A percentile compares a stretch with the other conserved stretches of the same genome.
These are phyloP conservation scores for Myocastor coypus DNA, from an alignment of 2,113 vertebrate genomes.

Conservation along the genomic window DNA sequence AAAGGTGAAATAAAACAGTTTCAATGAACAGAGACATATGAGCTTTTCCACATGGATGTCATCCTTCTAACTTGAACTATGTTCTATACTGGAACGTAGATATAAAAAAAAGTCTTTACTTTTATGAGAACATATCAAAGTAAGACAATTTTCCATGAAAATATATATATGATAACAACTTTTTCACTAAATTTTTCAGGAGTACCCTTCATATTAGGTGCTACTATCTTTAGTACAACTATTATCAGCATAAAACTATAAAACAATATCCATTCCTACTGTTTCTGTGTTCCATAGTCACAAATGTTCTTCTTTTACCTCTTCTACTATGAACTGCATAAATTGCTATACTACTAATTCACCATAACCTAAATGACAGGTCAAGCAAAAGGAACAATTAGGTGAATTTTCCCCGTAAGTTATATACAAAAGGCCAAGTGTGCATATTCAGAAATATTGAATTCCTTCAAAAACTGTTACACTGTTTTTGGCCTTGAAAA, in stretches of 20 bases:
- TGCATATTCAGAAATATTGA: background rate
- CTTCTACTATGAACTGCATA: background rate
- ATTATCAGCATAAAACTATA: background rate
- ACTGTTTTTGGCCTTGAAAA: background rate
- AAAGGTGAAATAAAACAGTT: background rate
- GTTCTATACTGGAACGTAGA: background rate
- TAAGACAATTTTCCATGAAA: background rate
- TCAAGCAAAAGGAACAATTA: background rate
- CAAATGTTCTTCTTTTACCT: background rate
- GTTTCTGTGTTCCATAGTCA: background rate
- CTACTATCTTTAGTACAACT: background rate
- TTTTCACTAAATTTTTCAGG: background rate
- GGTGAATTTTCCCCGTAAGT: background rate
- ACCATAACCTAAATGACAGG: background rate
- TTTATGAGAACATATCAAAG: background rate
- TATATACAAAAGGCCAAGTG: background rate
- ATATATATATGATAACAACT: background rate
- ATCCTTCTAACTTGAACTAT: constrained; percentile 2
- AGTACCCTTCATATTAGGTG: background rate
- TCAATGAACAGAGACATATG: background rate
- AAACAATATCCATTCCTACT: background rate
- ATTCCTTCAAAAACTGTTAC: background rate
- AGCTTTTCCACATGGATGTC: background rate
- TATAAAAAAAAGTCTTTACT: background rate
- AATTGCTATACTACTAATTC: background rate